Evolutionary conservation across 2,888 invertebrate genomes (phyloP), one percentile per base, ranked within the genome.

Genomic region (Chymomyza fuscimana): DNA sequence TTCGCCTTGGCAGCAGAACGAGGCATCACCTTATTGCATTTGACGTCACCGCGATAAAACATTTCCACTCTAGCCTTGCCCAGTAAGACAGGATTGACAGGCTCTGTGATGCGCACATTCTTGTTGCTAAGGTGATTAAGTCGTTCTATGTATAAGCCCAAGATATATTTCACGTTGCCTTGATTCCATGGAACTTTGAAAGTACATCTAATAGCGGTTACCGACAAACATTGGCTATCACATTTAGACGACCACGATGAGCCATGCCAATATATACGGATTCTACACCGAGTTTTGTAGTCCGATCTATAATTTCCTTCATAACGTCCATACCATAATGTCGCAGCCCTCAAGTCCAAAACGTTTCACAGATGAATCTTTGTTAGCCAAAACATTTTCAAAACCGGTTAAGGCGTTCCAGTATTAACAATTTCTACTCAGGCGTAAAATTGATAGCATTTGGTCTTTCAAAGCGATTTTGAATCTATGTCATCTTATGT

Each of bases 331-430:
- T 85, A 99, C 99, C 85, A 99, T 93, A 81, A 98, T 97, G 93
- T 99, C 99, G 92, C 98, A 98, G 36, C 99, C 99, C 92, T 99
- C 99, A 51, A 99, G 93, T 80, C 99, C 99, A 93, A 99, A 99
- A 82, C 99, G 95, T 92, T 99, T 99, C 92, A 99, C 99, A 4
- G 99, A 98, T 2, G 98, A 96, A 96, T 97, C 99, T 93, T 99
- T 99, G 90, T 97, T 96, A 0, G 99, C 98, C 86, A 99, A 93
- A 93, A 99, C 99, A 81, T 97, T 97, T 92, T 99, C 99, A 91
- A 99, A 98, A 95, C 97, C 97, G 19, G 97, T 95, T 32, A 59
- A 99, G 94, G 76, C 99, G 95, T 58, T 98, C 98, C 81, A 99
- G 94, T 78, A 99, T 95, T 64, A 98, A 93, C 82, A 97, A 94